phyloP scores from a whole-genome alignment of 2,113 vertebrate genomes.

The Hirundichthys speculiger region DNA sequence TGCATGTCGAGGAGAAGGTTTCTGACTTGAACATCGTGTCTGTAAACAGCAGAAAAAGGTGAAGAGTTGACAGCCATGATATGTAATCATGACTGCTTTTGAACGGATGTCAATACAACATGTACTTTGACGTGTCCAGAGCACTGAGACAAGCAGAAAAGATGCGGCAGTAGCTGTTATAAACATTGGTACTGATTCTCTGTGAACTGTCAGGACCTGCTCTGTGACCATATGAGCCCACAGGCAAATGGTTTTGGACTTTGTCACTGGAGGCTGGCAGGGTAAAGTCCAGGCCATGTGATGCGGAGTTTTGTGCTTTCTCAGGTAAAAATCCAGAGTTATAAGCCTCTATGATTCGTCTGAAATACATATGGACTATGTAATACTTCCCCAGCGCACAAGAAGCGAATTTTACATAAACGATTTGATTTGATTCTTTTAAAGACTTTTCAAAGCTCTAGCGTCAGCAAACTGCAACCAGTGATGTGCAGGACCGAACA shows the following conservation, averaged over 20 bases:
- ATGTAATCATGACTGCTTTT: neutral
- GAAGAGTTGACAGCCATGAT: neutral
- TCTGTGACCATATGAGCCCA: neutral
- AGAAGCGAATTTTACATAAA: no score
- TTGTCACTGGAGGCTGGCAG: neutral
- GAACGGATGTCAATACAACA: neutral
- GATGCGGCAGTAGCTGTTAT: neutral
- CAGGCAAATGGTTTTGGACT: neutral
- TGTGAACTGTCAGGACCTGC: neutral
- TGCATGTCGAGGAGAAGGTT: neutral
- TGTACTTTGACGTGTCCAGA: neutral
- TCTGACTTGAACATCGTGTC: no score
- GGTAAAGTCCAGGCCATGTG: neutral
- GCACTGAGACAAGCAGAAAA: neutral
- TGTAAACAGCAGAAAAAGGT: no score
- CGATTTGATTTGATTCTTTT: no score
- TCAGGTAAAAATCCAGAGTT: neutral
- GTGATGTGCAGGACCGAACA: neutral
- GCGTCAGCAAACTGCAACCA: neutral
- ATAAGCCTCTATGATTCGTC: neutral
- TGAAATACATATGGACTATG: neutral
- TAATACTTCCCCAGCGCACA: neutral
- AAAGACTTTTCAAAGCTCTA: no score
- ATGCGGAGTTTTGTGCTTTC: neutral
- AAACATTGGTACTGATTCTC: neutral